These are phyloP conservation scores for Notarius quadriscutis DNA, from an alignment of 2,113 vertebrate genomes.

Conservation along the genomic window DNA sequence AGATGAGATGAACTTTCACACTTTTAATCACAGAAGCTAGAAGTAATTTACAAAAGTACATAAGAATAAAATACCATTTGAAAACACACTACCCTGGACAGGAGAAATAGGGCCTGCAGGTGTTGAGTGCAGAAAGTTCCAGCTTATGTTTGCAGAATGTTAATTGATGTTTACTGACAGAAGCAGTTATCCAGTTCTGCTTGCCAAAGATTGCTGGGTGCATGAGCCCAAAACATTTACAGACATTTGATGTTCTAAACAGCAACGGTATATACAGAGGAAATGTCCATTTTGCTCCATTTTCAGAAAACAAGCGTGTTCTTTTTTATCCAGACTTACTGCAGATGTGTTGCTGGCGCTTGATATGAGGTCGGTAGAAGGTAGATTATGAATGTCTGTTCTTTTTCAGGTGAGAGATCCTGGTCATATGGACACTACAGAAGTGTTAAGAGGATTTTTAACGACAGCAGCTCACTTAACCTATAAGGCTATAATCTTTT, in stretches of 20 bases:
- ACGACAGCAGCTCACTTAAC: not conserved
- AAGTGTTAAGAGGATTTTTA: not conserved
- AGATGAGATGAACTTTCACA: not conserved
- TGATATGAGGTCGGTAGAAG: not conserved
- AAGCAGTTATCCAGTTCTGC: conserved; percentile 12
- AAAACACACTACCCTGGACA: not conserved
- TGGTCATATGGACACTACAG: not conserved
- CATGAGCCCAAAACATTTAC: not conserved
- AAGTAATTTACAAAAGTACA: not conserved
- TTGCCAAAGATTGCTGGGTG: conserved; percentile 20
- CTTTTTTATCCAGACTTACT: not conserved
- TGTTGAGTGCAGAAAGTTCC: not conserved
- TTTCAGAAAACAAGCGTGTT: not conserved
- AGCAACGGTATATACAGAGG: not conserved
- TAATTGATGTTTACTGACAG: conserved; percentile 20
- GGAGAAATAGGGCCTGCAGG: not conserved
- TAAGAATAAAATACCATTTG: not conserved
- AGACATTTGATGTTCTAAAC: not conserved
- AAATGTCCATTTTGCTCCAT: not conserved
- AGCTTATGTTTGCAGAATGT: conserved; percentile 24
- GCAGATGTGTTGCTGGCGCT: not conserved
- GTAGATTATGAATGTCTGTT: not conserved
- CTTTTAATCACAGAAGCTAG: not conserved
- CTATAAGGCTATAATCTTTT: not conserved
- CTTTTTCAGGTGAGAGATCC: not conserved